Percentiles rank a stretch among this genome's conserved stretches.
phyloP scores from a whole-genome alignment of 1,140 invertebrate species.

The Eumeta japonica region DNA sequence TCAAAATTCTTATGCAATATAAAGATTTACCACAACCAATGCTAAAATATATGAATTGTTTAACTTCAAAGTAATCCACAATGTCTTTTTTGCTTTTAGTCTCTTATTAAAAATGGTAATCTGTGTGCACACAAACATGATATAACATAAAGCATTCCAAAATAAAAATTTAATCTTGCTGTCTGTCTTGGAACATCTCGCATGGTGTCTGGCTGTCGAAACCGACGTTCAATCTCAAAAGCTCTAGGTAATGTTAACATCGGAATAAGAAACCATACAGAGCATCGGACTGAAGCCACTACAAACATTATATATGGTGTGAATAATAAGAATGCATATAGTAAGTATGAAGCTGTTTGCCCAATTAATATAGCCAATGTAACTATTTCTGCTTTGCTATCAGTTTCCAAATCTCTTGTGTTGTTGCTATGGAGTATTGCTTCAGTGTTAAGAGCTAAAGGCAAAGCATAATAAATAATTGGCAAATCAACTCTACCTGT shows the following conservation, averaged over 20 bases:
- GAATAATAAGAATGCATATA: slow-evolving; percentile 89
- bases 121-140: slow-evolving; percentile 67
- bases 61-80: too few relatives aligned
- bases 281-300: slow-evolving; percentile 79
- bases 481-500: slow-evolving; percentile 82
- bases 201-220: slow-evolving; percentile 75
- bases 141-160: slow-evolving; percentile 86
- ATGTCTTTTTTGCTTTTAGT: too few relatives aligned
- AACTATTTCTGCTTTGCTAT: slow-evolving; percentile 83
- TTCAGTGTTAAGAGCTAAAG: slow-evolving; percentile 90
- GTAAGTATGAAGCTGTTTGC: slow-evolving; percentile 82
- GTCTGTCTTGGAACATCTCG: slow-evolving; percentile 82
- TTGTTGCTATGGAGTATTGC: slow-evolving; percentile 95
- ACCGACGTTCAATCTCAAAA: slow-evolving; percentile 88
- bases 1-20: slow-evolving; percentile 28
- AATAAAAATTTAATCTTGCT: slow-evolving; percentile 86
- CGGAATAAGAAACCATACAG: slow-evolving; percentile 85
- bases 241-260: slow-evolving; percentile 82
- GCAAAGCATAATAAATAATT: slow-evolving; percentile 90
- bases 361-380: slow-evolving; percentile 93
- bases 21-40: slow-evolving; percentile 8
- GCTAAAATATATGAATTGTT: not conserved
- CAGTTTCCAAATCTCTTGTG: slow-evolving; percentile 84
- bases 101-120: slow-evolving; percentile 56
- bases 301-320: slow-evolving; percentile 88